Percentiles rank a stretch among this genome's conserved stretches.
Evolutionary conservation across 2,888 invertebrate species (phyloP).

Genomic region (Leptinotarsa peninsularis): DNA sequence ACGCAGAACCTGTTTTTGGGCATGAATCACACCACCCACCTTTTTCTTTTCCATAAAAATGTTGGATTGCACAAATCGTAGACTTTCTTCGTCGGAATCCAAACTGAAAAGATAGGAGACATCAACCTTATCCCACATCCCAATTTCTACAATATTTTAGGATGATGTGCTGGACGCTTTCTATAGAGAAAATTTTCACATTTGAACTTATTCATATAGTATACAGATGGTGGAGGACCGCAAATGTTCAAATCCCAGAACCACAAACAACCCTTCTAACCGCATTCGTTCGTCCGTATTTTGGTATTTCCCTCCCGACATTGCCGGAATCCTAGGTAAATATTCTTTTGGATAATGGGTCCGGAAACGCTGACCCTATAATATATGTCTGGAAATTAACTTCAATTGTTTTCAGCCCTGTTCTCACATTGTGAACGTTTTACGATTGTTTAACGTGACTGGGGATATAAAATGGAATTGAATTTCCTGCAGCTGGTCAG

Average conservation of each 20-base stretch:
- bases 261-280: neutral
- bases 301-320: neutral
- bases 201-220: neutral
- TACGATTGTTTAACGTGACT: slow-evolving; percentile 1
- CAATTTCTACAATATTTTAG: neutral
- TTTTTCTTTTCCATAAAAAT: too few relatives aligned
- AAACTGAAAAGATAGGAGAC: neutral
- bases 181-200: neutral
- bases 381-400: slow-evolving; percentile 18
- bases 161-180: neutral
- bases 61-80: too few relatives aligned
- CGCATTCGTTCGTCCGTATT: neutral
- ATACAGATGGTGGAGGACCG: too few relatives aligned
- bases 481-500: neutral
- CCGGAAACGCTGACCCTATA: slow-evolving; percentile 12
- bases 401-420: slow-evolving; percentile 16
- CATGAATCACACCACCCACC: too few relatives aligned
- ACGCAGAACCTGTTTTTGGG: too few relatives aligned
- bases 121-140: neutral
- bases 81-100: too few relatives aligned
- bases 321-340: neutral
- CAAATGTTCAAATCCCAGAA: neutral
- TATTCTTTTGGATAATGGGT: neutral
- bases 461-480: neutral
- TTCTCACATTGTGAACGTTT: neutral